Conservation (phyloP, 2,888 invertebrate genomes). For the Anoplius nigerrimus region DNA sequence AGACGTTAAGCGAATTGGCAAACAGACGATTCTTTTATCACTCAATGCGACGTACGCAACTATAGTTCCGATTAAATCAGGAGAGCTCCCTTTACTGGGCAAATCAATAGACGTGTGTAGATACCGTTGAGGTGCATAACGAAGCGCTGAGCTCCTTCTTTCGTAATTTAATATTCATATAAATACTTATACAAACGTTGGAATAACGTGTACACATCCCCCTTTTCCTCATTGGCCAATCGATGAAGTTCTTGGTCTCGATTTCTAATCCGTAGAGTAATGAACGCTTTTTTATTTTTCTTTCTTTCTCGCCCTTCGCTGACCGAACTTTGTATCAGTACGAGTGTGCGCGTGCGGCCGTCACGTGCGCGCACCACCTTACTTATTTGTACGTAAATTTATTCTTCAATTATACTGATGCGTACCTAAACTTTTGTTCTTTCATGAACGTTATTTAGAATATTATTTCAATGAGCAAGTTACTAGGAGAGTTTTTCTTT, state of each 20-base stretch:
- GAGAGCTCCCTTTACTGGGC: too few species aligned
- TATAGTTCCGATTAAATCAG: too few species aligned
- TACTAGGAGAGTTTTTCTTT: constrained; percentile 54
- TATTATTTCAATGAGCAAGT: constrained; percentile 69
- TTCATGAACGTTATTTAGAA: constrained; percentile 66
- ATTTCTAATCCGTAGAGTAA: not conserved
- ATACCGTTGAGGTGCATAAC: too few species aligned
- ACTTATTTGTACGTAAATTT: constrained; percentile 58
- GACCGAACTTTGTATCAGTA: not conserved
- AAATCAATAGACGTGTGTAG: too few species aligned
- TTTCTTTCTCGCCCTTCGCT: too few species aligned
- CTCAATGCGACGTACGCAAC: too few species aligned
- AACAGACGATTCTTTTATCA: too few species aligned
- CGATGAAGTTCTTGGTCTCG: not conserved
- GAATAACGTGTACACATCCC: not conserved
- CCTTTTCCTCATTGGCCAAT: not conserved
- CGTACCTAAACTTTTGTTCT: constrained; percentile 57
- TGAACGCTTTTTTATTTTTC: constrained; percentile 5
- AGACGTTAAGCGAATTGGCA: too few species aligned
- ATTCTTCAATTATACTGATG: constrained; percentile 52
- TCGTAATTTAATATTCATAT: too few species aligned
- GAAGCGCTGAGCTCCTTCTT: too few species aligned
- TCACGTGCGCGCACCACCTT: constrained; percentile 36
- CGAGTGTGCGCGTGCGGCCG: constrained; percentile 29
- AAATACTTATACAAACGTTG: too few species aligned